phyloP scores from a whole-genome alignment of 1,140 invertebrate species.

The Daktulosphaira vitifoliae region DNA sequence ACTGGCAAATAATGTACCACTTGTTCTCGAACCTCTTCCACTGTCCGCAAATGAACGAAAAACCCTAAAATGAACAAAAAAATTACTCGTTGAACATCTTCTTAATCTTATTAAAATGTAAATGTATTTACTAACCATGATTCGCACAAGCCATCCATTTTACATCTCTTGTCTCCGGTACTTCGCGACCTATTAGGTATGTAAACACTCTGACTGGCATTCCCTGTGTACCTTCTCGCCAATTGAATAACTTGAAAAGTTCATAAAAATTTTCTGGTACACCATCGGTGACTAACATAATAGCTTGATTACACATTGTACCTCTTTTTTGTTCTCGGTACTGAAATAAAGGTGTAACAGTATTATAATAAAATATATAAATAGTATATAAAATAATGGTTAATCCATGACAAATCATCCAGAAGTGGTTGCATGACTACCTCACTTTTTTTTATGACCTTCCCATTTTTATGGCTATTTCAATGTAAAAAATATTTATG shows the following conservation, averaged over 20 bases:
- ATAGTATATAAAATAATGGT: not conserved
- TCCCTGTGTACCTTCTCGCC: conserved; percentile 47
- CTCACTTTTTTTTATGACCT: too few relatives aligned
- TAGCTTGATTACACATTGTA: conserved; percentile 76
- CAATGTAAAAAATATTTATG: too few relatives aligned
- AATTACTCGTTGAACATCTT: too few relatives aligned
- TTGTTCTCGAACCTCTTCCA: conserved; percentile 88
- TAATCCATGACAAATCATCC: not conserved
- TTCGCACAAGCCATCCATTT: conserved; percentile 97
- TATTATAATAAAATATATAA: not conserved
- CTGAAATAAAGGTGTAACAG: conserved; percentile 33
- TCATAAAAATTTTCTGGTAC: conserved; percentile 88
- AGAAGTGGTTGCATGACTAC: too few relatives aligned
- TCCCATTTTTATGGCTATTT: too few relatives aligned
- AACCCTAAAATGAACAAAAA: conserved; percentile 54
- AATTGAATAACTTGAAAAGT: conserved; percentile 83
- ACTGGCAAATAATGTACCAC: conserved; percentile 86
- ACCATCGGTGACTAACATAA: conserved; percentile 97
- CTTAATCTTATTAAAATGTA: not conserved
- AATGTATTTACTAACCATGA: conserved; percentile 49
- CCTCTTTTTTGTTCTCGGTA: conserved; percentile 42
- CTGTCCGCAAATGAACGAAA: conserved; percentile 84
- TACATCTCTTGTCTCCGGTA: conserved; percentile 68
- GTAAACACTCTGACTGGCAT: conserved; percentile 89
- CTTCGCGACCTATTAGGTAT: conserved; percentile 90